Conservation (phyloP, 2,797 vertebrate species). For the Myotis vivesi region DNA sequence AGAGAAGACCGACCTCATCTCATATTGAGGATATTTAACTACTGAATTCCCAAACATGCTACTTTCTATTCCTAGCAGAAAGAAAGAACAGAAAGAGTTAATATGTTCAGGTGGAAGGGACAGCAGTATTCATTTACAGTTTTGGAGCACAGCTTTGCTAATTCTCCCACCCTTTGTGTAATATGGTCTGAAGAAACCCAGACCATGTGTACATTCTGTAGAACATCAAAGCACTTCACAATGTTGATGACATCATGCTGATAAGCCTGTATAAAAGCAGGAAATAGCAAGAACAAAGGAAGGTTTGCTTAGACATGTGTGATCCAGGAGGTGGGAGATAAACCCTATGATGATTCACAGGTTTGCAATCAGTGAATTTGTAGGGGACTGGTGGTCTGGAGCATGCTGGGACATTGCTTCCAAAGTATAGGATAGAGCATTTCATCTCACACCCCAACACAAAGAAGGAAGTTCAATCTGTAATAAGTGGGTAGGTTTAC, state of each 20-base stretch:
- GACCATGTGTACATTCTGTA: not conserved
- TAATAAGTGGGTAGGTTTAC: not conserved
- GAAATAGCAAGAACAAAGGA: not conserved
- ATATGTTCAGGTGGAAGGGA: not conserved
- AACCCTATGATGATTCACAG: not conserved
- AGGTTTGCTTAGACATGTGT: not conserved
- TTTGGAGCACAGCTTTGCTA: not conserved
- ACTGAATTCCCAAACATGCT: not conserved
- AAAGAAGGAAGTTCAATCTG: not conserved
- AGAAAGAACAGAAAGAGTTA: not conserved
- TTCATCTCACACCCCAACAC: not conserved
- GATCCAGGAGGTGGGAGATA: not conserved
- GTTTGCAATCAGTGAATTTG: not conserved
- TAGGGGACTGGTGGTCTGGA: not conserved
- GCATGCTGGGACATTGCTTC: not conserved
- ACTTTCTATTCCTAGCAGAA: not conserved
- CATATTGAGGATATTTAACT: not conserved
- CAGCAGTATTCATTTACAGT: not conserved
- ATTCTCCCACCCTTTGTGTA: not conserved
- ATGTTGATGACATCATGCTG: not conserved
- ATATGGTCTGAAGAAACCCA: not conserved
- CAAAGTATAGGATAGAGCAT: not conserved
- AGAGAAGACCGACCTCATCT: not conserved
- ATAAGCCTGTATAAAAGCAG: not conserved
- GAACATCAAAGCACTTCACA: not conserved